A percentile compares a stretch with the other conserved stretches of the same genome.
Evolutionary conservation across 2,888 invertebrate genomes (phyloP).

Genomic region (Mylabris sibirica): DNA sequence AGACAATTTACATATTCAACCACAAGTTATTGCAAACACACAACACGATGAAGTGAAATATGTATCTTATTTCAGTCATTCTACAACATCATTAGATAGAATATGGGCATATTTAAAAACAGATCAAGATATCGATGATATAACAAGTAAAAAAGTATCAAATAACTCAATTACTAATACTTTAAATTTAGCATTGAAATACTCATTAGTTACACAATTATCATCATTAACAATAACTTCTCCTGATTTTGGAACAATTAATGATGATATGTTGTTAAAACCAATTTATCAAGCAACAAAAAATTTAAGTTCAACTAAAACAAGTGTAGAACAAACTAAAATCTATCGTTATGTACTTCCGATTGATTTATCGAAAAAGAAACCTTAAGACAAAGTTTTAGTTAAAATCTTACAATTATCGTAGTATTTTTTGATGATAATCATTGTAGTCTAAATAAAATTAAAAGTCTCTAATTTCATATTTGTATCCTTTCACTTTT

Average conservation of each 20-base stretch:
- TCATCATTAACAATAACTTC: constrained; percentile 74
- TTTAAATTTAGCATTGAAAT: constrained; percentile 65
- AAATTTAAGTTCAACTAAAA: not conserved
- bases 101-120: constrained; percentile 72
- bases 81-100: constrained; percentile 39
- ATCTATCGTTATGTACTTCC: no score
- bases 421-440: no score
- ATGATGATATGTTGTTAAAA: not conserved
- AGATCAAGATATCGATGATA: constrained; percentile 65
- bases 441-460: no score
- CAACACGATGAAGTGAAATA: not conserved
- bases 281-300: not conserved
- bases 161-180: constrained; percentile 62
- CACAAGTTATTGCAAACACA: not conserved
- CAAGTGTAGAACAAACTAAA: no score
- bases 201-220: constrained; percentile 71
- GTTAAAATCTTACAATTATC: no score
- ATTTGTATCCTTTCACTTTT: no score
- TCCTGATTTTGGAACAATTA: constrained; percentile 59
- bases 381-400: no score
- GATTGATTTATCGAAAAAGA: no score
- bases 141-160: not conserved
- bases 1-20: no score
- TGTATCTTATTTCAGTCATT: constrained; percentile 44
- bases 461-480: no score